Conservation (phyloP, 2,113 vertebrate species). For the Myotis davidii region DNA sequence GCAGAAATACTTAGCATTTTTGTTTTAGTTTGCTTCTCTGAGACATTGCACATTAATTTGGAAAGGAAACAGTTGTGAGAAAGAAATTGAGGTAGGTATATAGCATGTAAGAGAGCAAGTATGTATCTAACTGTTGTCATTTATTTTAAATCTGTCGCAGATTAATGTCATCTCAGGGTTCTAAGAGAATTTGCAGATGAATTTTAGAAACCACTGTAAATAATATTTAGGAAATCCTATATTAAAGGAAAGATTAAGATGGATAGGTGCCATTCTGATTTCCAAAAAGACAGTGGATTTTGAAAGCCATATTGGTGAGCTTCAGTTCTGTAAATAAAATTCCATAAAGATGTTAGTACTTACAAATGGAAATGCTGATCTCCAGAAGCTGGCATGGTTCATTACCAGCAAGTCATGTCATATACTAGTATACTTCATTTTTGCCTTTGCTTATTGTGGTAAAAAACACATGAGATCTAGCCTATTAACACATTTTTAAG, state of each 20-base stretch:
- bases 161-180: neutral
- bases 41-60: constrained; percentile 39
- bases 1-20: neutral
- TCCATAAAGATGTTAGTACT: neutral
- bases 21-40: constrained; percentile 51
- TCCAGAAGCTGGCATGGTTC: neutral
- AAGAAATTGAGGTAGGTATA: neutral
- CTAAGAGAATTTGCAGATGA: neutral
- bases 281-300: constrained; percentile 34
- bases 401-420: neutral
- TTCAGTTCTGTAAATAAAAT: neutral
- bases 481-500: neutral
- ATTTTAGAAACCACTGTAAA: constrained; percentile 25
- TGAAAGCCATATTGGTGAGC: neutral
- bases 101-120: neutral
- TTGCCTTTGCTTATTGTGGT: neutral
- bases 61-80: constrained; percentile 24
- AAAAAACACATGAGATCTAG: neutral
- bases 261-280: constrained; percentile 2
- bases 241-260: constrained; percentile 29
- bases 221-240: constrained; percentile 21
- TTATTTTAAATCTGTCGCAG: neutral
- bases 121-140: neutral
- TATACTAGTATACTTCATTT: neutral
- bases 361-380: neutral